Percentiles rank a stretch among this genome's conserved stretches.
Conservation (phyloP, 2,113 vertebrate genomes). For the Ramphastos sulfuratus region DNA sequence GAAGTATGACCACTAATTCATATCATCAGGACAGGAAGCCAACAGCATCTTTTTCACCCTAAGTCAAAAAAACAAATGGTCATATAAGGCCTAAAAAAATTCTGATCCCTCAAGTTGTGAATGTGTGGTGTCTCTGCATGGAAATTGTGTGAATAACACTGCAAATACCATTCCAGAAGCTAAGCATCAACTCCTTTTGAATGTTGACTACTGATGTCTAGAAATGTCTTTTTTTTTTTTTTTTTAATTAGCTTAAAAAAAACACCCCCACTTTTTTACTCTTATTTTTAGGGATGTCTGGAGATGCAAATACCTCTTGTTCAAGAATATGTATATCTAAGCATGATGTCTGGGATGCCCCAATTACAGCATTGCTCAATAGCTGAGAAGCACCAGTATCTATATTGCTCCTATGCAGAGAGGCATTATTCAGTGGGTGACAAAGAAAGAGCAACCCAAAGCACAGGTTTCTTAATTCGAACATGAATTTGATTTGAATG, state of each 20-base stretch:
- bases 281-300: background rate
- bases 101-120: background rate
- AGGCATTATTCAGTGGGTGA: background rate
- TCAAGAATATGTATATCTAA: background rate
- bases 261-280: too few relatives aligned
- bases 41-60: background rate
- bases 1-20: background rate
- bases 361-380: background rate
- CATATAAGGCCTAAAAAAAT: background rate
- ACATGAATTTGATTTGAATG: constrained; percentile 1
- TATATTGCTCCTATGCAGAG: background rate
- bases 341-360: background rate
- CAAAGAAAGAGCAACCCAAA: background rate
- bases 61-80: background rate
- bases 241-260: background rate
- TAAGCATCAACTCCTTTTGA: background rate
- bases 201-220: background rate
- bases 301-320: background rate
- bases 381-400: background rate
- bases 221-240: background rate
- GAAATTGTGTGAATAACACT: background rate
- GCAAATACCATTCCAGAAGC: background rate
- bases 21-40: background rate
- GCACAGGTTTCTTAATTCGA: background rate
- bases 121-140: background rate